Evolutionary conservation across 2,797 vertebrate genomes (phyloP), one percentile per base, ranked within the genome.

Genomic region (Philypnodon macrostomus): DNA sequence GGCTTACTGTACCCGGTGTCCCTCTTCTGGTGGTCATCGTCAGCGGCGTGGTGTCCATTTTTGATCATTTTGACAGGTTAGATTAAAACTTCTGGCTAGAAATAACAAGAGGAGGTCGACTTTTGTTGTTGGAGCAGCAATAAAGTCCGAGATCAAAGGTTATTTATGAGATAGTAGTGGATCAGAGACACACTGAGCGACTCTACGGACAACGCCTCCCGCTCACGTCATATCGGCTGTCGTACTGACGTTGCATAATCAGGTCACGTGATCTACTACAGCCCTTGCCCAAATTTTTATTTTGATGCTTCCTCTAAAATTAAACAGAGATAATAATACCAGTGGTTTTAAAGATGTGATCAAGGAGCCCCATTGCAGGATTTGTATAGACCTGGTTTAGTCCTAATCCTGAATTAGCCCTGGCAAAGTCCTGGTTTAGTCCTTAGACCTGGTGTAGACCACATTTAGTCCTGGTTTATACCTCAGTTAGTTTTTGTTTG

Each of bases 31-130:
- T 36, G 30, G 0, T 71, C n/a, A n/a, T n/a, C 75, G 15, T 23
- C 15, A n/a, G 46, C 18, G 1, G 67, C 69, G 56, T 86, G 80
- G 59, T 86, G 83, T 2, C 90, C 90, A 86, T 91, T 91, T 42
- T 84, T 87, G 3, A 91, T 88, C 90, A 91, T 91, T 17, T 54
- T 47, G 10, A 21, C 26, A 7, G 18, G 0, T 15, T 62, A 3
- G 0, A 10, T 3, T 0, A 13, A 34, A 42, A 4, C 1, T 11
- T 6, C 11, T 4, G 7, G 8, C 39, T 1, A 11, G 2, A 2
- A 37, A 15, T 31, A 31, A 39, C 52, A 58, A 4, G 6, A 52
- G 0, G n/a, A 29, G 0, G 9, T n/a, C 12, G 17, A 0, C 1
- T 44, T 18, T 18, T 30, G 16, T 30, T 4, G 11, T 4, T 9